Base-by-base conservation (phyloP, 2,888 invertebrate species). In the Pandemis cinnamomeana region DNA sequence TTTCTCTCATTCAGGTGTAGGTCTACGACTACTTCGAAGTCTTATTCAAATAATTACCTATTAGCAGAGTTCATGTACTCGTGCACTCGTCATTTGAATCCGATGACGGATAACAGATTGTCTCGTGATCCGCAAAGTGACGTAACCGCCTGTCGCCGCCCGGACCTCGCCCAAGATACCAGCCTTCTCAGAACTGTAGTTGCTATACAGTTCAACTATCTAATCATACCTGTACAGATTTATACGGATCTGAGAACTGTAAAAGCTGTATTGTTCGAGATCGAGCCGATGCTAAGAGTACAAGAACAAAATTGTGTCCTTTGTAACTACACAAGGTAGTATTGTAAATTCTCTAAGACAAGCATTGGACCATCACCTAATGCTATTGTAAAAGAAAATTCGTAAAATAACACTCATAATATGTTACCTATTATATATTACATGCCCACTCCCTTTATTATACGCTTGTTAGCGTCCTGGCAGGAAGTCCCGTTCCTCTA, bases 141-240 rank as follows among this genome's bases (percentile, higher is more conserved):
- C 71, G 71, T 61, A 58, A 71, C 64, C 27, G 27, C 58, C 15
- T 20, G 71, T 71, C 64, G 66, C 60, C 20, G 71, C 71, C 66
- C 71, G 71, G 71, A 71, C 71, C 71, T 71, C 67, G 5, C 60
- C 71, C 46, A 71, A 67, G 71, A 66, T 66, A 36, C 55, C 13
- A 41, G 15, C 10, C n/a, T 66, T 71, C 71, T 64, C 5, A 66
- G 71, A 71, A 71, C 44, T 20, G 6, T 15, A 36, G 13, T 41
- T 44, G 15, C 61, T 61, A 41, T 46, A 58, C 48, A n/a, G 48
- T 46, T 27, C 27, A 27, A 67, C 53, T 67, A 67, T 41, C 13
- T 55, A 67, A 51, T 66, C 66, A 44, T 63, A 46, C 20, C n/a
- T 42, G n/a, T 62, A 7, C 61, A 62, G 42, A 62, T 62, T 62